Percentiles rank a stretch among this genome's conserved stretches.
phyloP scores from a whole-genome alignment of 1,140 invertebrate species.

The Aricia agestis region DNA sequence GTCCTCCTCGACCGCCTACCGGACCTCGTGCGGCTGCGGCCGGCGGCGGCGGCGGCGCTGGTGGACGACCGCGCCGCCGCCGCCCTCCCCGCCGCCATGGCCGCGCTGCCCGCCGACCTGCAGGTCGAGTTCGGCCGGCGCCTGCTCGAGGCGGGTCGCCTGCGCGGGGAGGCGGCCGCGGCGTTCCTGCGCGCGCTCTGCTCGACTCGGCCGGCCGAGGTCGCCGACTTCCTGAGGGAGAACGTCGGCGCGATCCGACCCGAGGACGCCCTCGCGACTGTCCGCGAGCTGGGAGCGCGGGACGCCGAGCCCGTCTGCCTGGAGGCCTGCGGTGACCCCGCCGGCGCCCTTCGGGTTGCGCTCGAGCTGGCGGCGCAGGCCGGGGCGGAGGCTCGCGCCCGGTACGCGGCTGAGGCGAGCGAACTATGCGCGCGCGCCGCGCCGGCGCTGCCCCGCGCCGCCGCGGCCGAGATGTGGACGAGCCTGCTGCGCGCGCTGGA shows the following conservation, averaged over 20 bases:
- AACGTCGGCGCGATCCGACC: conserved; percentile 54
- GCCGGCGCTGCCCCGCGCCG: conserved; percentile 38
- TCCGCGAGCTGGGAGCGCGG: conserved; percentile 42
- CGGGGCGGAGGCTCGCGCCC: conserved; percentile 28
- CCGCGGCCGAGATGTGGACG: conserved; percentile 53
- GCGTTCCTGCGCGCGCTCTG: conserved; percentile 56
- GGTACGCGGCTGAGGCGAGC: conserved; percentile 37
- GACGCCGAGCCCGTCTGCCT: conserved; percentile 60
- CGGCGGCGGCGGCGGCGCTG: conserved; percentile 49
- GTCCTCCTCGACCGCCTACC: conserved; percentile 39
- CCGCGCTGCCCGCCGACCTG: conserved; percentile 30
- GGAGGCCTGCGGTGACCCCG: conserved; percentile 55
- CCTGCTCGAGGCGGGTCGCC: conserved; percentile 48
- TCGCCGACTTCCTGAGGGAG: conserved; percentile 46
- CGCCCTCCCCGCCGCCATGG: conserved; percentile 26
- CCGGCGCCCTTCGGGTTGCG: conserved; percentile 43
- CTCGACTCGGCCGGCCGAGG: conserved; percentile 36
- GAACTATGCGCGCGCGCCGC: conserved; percentile 47
- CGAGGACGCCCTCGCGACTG: conserved; percentile 54
- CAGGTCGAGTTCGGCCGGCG: conserved; percentile 51
- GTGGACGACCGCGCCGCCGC: conserved; percentile 44
- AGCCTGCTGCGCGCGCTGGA: conserved; percentile 38
- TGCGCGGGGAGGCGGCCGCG: conserved; percentile 50
- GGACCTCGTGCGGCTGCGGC: conserved; percentile 36
- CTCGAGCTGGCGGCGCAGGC: conserved; percentile 32